Percentiles rank a stretch among this genome's conserved stretches.
phyloP scores from a whole-genome alignment of 2,888 invertebrate species.

The Synergus japonicus region DNA sequence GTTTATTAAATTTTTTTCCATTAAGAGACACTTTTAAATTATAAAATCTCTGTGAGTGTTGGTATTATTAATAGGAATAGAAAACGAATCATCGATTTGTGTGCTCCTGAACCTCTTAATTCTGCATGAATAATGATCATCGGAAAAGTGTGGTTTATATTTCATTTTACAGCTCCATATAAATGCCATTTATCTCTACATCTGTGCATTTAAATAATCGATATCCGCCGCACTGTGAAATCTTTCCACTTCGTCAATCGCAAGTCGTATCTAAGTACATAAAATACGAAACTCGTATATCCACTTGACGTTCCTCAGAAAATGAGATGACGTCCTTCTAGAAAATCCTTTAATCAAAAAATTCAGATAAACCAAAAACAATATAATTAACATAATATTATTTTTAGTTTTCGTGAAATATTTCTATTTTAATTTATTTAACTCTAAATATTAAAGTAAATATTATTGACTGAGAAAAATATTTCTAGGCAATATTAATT shows the following conservation, averaged over 20 bases:
- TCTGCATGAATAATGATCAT: not conserved
- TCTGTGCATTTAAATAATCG: slow-evolving; percentile 36
- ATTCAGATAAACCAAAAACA: not conserved
- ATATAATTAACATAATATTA: too few species aligned
- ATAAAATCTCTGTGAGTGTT: not conserved
- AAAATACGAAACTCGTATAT: slow-evolving; percentile 42
- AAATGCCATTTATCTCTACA: slow-evolving; percentile 34
- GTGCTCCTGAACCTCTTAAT: not conserved
- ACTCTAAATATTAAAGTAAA: too few species aligned
- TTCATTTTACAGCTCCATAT: slow-evolving; percentile 31
- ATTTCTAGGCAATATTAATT: too few species aligned
- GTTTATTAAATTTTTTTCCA: too few species aligned
- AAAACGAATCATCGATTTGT: not conserved
- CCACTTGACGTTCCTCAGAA: slow-evolving; percentile 39
- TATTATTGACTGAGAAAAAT: too few species aligned
- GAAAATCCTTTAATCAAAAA: slow-evolving; percentile 23
- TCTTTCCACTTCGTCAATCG: slow-evolving; percentile 38
- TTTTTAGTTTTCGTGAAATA: too few species aligned
- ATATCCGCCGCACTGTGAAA: slow-evolving; percentile 26
- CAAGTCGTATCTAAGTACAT: slow-evolving; percentile 17
- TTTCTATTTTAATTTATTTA: too few species aligned
- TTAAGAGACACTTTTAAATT: not conserved
- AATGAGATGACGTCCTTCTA: slow-evolving; percentile 43
- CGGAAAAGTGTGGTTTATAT: not conserved
- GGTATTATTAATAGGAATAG: not conserved